phyloP scores from a whole-genome alignment of 2,113 vertebrate genomes.

The Ammodytes dubius region DNA sequence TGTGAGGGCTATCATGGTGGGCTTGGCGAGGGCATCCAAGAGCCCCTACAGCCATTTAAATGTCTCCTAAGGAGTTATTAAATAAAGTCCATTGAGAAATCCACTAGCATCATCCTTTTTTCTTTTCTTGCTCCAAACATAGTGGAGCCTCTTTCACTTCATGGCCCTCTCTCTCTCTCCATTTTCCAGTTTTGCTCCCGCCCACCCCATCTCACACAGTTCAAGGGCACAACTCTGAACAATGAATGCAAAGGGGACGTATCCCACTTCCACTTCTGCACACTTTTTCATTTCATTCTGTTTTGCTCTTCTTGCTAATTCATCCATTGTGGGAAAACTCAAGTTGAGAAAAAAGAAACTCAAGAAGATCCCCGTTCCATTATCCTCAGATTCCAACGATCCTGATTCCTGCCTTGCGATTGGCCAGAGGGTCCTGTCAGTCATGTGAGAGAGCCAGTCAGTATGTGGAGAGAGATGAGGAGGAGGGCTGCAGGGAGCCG shows the following conservation, averaged over 20 bases:
- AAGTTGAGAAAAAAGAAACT: slow-evolving; percentile 9
- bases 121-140: slow-evolving; percentile 11
- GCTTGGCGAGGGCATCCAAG: slow-evolving; percentile 20
- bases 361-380: slow-evolving; percentile 7
- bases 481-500: slow-evolving; percentile 93
- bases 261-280: not conserved
- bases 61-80: slow-evolving; percentile 38
- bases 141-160: not conserved
- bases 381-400: slow-evolving; percentile 34
- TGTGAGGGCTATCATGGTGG: slow-evolving; percentile 4
- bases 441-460: slow-evolving; percentile 81
- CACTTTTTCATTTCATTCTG: slow-evolving; percentile 1
- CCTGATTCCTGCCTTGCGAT: slow-evolving; percentile 32
- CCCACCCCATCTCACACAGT: not conserved
- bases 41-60: slow-evolving; percentile 36
- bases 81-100: slow-evolving; percentile 39
- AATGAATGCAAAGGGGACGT: not conserved
- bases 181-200: slow-evolving; percentile 5
- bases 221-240: slow-evolving; percentile 30
- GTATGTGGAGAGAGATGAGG: slow-evolving; percentile 92
- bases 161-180: not conserved
- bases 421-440: slow-evolving; percentile 51
- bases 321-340: slow-evolving; percentile 45
- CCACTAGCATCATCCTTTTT: slow-evolving; percentile 8
- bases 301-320: slow-evolving; percentile 20